Percentiles rank a stretch among this genome's conserved stretches.
These are phyloP conservation scores for Bedellia somnulentella DNA, from an alignment of 2,888 invertebrate species.

Conservation along the genomic window DNA sequence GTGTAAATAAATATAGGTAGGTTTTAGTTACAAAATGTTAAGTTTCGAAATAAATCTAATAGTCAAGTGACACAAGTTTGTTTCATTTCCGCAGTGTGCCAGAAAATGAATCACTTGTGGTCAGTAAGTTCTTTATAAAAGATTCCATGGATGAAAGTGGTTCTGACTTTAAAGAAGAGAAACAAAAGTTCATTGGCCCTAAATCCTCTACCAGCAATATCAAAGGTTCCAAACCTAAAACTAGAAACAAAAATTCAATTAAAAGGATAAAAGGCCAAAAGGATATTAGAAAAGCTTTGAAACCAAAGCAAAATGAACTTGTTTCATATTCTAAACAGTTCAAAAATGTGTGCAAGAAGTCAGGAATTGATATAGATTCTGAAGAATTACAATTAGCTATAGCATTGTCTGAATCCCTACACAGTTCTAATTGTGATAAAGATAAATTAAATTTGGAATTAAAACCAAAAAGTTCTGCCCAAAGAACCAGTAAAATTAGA, in stretches of 20 bases:
- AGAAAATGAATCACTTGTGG: slow-evolving; percentile 11
- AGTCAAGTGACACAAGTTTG: slow-evolving; percentile 11
- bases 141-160: slow-evolving; percentile 43
- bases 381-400: slow-evolving; percentile 70
- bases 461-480: slow-evolving; percentile 18
- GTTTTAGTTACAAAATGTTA: not conserved
- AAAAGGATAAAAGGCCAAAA: slow-evolving; percentile 32
- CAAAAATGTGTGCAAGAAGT: slow-evolving; percentile 37
- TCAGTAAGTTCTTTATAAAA: slow-evolving; percentile 36
- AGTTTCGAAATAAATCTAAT: slow-evolving; percentile 3
- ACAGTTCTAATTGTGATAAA: slow-evolving; percentile 12
- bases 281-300: slow-evolving; percentile 36
- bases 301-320: slow-evolving; percentile 32
- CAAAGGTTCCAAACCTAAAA: slow-evolving; percentile 10
- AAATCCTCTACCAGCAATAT: slow-evolving; percentile 13
- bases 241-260: slow-evolving; percentile 16
- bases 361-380: slow-evolving; percentile 58
- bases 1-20: not conserved
- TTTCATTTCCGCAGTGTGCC: slow-evolving; percentile 20
- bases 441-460: slow-evolving; percentile 9
- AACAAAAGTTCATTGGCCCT: slow-evolving; percentile 21
- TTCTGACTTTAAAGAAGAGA: slow-evolving; percentile 35
- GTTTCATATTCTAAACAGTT: slow-evolving; percentile 36
- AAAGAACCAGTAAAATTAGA: slow-evolving; percentile 35
- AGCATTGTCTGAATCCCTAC: slow-evolving; percentile 65